These are phyloP conservation scores for Triplophysa yarkandensis DNA, from an alignment of 2,797 vertebrate genomes.

Conservation along the genomic window DNA sequence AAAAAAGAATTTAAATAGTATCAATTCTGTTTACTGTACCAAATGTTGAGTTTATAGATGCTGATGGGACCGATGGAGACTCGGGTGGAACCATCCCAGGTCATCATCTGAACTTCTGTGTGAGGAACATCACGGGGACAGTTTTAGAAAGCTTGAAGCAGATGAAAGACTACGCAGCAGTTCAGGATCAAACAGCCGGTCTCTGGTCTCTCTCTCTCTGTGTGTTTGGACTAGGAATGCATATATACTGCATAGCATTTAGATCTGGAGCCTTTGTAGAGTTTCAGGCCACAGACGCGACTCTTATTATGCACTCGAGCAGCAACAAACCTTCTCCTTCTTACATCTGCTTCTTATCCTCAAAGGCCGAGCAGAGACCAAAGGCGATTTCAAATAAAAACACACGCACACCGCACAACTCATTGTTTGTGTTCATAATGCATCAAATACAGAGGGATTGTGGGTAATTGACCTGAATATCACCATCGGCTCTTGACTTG, in stretches of 20 bases:
- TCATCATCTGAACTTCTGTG: constrained; percentile 37
- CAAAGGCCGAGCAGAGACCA: constrained; percentile 60
- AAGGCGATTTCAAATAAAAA: constrained; percentile 63
- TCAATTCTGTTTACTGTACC: too few relatives aligned
- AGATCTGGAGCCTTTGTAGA: constrained; percentile 63
- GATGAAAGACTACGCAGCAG: constrained; percentile 60
- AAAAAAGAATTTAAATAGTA: too few relatives aligned
- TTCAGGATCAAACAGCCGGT: constrained; percentile 62
- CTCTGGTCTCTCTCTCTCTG: constrained; percentile 57
- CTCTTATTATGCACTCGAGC: constrained; percentile 60
- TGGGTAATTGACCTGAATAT: constrained; percentile 25
- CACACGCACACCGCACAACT: constrained; percentile 25
- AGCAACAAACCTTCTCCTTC: constrained; percentile 57
- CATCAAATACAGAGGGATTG: constrained; percentile 38
- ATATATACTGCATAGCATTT: constrained; percentile 64
- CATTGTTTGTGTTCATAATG: constrained; percentile 61
- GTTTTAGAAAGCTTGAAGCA: constrained; percentile 55
- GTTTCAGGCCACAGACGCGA: constrained; percentile 54
- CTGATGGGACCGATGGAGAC: not conserved
- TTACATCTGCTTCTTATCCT: constrained; percentile 52
- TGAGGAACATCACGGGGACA: constrained; percentile 58
- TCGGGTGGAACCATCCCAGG: constrained; percentile 15
- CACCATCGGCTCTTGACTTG: not conserved
- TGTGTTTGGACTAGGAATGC: constrained; percentile 62
- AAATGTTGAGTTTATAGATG: constrained; percentile 8